Conservation (phyloP, 2,797 vertebrate genomes). For the Characodon lateralis region DNA sequence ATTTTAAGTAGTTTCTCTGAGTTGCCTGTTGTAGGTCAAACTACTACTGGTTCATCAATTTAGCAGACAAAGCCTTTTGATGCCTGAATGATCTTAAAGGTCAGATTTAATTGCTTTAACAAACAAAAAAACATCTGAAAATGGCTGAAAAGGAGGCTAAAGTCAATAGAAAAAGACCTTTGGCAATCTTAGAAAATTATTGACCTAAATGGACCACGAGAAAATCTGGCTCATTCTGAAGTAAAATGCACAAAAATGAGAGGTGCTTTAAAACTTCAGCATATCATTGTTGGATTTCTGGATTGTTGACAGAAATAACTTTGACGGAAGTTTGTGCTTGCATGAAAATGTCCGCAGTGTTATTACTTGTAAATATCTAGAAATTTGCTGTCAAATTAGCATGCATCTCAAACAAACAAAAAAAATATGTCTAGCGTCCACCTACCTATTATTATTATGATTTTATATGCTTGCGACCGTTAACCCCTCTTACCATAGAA, state of each 20-base stretch:
- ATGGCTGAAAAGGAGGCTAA: neutral
- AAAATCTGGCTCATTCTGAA: neutral
- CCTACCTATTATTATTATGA: constrained; percentile 19
- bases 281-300: constrained; percentile 28
- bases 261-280: neutral
- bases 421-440: constrained; percentile 26
- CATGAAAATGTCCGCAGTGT: constrained; percentile 40
- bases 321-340: constrained; percentile 66
- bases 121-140: neutral
- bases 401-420: constrained; percentile 45
- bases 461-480: constrained; percentile 32
- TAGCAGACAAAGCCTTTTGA: neutral
- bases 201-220: neutral
- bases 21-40: neutral
- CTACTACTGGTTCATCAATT: neutral
- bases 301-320: constrained; percentile 73
- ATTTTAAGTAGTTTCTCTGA: neutral
- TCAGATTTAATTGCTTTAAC: neutral
- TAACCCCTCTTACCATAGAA: constrained; percentile 69
- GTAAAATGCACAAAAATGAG: neutral
- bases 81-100: neutral
- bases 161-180: neutral
- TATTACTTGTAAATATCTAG: constrained; percentile 60
- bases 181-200: neutral
- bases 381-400: constrained; percentile 67